These are phyloP conservation scores for Aricia artaxerxes DNA, from an alignment of 2,888 invertebrate genomes.

Conservation along the genomic window DNA sequence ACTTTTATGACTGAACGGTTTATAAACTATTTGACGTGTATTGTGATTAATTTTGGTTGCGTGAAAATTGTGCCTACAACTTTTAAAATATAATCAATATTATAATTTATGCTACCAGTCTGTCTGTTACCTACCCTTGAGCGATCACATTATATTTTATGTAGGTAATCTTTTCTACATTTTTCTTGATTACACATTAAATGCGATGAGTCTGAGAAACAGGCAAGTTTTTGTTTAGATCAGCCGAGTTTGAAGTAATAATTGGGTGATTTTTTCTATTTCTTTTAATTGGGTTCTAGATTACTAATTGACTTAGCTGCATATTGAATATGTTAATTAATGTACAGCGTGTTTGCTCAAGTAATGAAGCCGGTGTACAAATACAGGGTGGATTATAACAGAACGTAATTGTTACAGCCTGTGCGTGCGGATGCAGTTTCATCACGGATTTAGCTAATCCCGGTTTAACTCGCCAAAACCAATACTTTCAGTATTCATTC, in stretches of 20 bases:
- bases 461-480: conserved; percentile 44
- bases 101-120: no score
- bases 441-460: conserved; percentile 56
- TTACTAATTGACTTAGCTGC: neutral
- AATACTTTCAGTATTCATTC: neutral
- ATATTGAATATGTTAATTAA: conserved; percentile 3
- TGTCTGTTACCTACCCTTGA: no score
- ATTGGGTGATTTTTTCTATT: neutral
- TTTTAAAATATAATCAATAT: no score
- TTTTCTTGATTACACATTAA: no score
- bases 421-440: conserved; percentile 69
- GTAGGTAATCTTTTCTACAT: no score
- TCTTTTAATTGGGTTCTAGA: neutral
- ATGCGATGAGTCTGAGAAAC: no score
- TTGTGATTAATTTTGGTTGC: neutral
- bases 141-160: no score
- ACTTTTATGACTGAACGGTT: conserved; percentile 1
- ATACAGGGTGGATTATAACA: conserved; percentile 71
- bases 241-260: neutral
- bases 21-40: conserved; percentile 7
- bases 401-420: conserved; percentile 73
- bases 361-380: conserved; percentile 47
- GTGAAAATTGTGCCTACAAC: neutral
- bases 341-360: conserved; percentile 34
- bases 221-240: neutral